Conservation (phyloP, 2,888 invertebrate genomes). For the Cephus rjabovi region DNA sequence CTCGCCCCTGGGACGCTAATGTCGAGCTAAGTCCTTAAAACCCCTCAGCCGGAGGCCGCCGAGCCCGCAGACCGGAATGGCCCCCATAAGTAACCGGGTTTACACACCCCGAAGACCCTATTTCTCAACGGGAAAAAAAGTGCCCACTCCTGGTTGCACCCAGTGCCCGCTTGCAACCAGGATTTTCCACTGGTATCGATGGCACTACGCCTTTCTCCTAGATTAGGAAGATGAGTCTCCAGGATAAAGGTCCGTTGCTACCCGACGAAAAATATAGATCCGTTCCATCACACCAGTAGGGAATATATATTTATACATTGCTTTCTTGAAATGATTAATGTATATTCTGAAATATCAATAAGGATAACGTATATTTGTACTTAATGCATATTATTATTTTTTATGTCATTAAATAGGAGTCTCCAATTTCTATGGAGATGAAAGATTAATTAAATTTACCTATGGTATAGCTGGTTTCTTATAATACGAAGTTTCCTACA, state of each 20-base stretch:
- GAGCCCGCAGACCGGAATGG: conserved; percentile 62
- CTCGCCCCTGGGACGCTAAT: conserved; percentile 61
- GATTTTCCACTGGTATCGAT: conserved; percentile 27
- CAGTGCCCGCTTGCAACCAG: conserved; percentile 28
- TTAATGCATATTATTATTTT: not conserved
- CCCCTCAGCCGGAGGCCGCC: conserved; percentile 56
- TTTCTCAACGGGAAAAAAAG: conserved; percentile 64
- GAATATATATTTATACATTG: not conserved
- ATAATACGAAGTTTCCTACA: not conserved
- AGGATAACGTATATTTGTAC: not conserved
- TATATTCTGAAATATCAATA: not conserved
- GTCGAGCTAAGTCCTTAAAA: conserved; percentile 66
- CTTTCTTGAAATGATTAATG: not conserved
- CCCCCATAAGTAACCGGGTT: conserved; percentile 66
- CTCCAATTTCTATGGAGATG: not conserved
- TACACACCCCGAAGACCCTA: conserved; percentile 63
- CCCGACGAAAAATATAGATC: not conserved
- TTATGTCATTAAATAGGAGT: not conserved
- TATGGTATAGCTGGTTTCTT: not conserved
- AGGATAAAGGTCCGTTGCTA: not conserved
- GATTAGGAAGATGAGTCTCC: conserved; percentile 55
- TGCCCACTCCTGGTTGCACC: conserved; percentile 23
- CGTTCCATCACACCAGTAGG: not conserved
- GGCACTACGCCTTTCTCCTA: conserved; percentile 22
- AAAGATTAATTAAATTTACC: not conserved